Base-by-base conservation (phyloP, 2,797 vertebrate species). In the Odontamblyopus lacepedii region DNA sequence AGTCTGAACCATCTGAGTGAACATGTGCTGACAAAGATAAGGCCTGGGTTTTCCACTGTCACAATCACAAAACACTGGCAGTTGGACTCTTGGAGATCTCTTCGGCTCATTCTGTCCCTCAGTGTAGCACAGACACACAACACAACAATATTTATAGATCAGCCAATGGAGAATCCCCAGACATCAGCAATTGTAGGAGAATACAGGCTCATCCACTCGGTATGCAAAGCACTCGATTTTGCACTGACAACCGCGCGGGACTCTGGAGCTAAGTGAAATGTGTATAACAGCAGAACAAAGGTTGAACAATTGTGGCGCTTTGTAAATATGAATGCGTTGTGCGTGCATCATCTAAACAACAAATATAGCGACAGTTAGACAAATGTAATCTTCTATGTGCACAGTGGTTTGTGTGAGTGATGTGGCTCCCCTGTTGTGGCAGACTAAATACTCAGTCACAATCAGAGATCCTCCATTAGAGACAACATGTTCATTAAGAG, bases 121-220 rank as follows among this genome's bases (percentile, higher is more conserved):
- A 1, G 79, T 74, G 85, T 75, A 66, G 79, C 51, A 23, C 82
- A 32, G 69, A 84, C 83, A 74, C 80, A 84, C 76, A 78, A 83
- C 73, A 65, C 82, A 86, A 72, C 73, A 77, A 80, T 87, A 91
- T 91, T 92, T 90, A 89, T 90, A 90, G 89, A 87, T 85, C 77
- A 89, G 83, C 74, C 75, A 75, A 78, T 75, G 72, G 81, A 89
- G 83, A 87, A 85, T 84, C 82, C 88, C 83, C 87, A 53, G 85
- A 88, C 63, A 19, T 73, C 67, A 63, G 72, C 64, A 78, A 76
- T 79, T 88, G 83, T 83, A 74, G 75, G 59, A 44, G 60, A 74
- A 69, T 64, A 80, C 78, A 79, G 64, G 38, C 3, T 79, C 79
- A 74, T 74, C 83, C 82, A 84, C 83, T 91, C 84, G 85, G 84